Evolutionary conservation across 2,888 invertebrate genomes (phyloP).

Genomic region (Morpho achilles): DNA sequence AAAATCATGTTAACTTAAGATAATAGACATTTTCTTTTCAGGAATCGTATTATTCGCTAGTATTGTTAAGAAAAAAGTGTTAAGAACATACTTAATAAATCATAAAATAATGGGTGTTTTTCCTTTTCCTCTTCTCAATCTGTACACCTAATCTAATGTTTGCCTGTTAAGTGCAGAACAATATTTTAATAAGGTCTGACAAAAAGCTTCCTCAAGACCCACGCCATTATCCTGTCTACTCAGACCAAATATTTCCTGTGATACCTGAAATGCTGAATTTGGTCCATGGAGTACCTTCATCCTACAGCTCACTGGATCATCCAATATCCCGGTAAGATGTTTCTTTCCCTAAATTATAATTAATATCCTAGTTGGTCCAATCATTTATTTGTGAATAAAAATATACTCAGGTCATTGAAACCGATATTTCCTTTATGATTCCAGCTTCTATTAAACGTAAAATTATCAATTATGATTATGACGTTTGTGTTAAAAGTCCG

Average conservation of each 20-base stretch:
- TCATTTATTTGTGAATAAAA: slow-evolving; percentile 22
- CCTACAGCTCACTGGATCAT: slow-evolving; percentile 74
- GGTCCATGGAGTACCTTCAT: slow-evolving; percentile 71
- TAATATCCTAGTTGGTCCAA: slow-evolving; percentile 62
- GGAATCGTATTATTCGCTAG: slow-evolving; percentile 72
- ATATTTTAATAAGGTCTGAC: slow-evolving; percentile 25
- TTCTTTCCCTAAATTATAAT: slow-evolving; percentile 67
- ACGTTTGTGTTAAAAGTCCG: neutral
- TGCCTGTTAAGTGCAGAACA: slow-evolving; percentile 29
- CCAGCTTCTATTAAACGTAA: slow-evolving; percentile 2
- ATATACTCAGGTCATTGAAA: slow-evolving; percentile 4
- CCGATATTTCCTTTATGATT: slow-evolving; percentile 5
- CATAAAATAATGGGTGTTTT: slow-evolving; percentile 49
- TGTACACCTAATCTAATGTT: slow-evolving; percentile 24
- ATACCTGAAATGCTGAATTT: slow-evolving; percentile 65
- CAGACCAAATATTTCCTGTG: slow-evolving; percentile 69
- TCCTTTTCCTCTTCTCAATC: slow-evolving; percentile 28
- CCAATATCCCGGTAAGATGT: slow-evolving; percentile 75
- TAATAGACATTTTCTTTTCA: slow-evolving; percentile 65
- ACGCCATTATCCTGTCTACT: slow-evolving; percentile 72
- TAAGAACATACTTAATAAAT: slow-evolving; percentile 69
- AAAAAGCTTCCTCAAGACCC: slow-evolving; percentile 70
- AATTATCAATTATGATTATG: neutral
- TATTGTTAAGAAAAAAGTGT: slow-evolving; percentile 73
- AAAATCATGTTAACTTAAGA: slow-evolving; percentile 72